Evolutionary conservation across 2,797 vertebrate species (phyloP).

Genomic region (Muraenolepis orangiensis): DNA sequence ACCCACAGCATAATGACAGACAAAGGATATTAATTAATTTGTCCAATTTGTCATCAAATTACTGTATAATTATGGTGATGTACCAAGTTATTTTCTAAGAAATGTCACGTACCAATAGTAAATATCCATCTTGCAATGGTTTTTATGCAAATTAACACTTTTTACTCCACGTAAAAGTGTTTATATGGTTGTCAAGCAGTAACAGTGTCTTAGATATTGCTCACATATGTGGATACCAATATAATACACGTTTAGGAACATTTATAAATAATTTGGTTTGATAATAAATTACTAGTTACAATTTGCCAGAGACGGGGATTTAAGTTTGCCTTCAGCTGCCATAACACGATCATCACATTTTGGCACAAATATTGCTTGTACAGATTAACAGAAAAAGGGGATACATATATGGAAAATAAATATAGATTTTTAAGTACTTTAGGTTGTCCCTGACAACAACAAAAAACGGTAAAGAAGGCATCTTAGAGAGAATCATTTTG

Average conservation of each 20-base stretch:
- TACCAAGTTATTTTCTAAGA: neutral
- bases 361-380: slow-evolving; percentile 33
- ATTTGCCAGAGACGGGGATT: slow-evolving; percentile 19
- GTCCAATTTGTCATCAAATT: neutral
- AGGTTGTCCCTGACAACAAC: neutral
- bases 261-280: neutral
- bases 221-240: neutral
- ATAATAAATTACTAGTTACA: neutral
- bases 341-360: slow-evolving; percentile 26
- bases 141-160: neutral
- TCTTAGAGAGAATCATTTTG: neutral
- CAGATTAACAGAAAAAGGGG: neutral
- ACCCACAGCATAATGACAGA: neutral
- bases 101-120: neutral
- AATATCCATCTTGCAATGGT: neutral
- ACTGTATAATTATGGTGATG: neutral
- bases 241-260: neutral
- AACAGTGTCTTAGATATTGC: neutral
- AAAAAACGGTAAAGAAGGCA: neutral
- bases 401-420: neutral
- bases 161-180: neutral
- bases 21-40: neutral
- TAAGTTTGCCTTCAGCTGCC: slow-evolving; percentile 40
- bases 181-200: neutral
- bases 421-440: too few relatives aligned